A percentile compares a stretch with the other conserved stretches of the same genome.
Conservation (phyloP, 2,797 vertebrate species). For the Echeneis naucrates region DNA sequence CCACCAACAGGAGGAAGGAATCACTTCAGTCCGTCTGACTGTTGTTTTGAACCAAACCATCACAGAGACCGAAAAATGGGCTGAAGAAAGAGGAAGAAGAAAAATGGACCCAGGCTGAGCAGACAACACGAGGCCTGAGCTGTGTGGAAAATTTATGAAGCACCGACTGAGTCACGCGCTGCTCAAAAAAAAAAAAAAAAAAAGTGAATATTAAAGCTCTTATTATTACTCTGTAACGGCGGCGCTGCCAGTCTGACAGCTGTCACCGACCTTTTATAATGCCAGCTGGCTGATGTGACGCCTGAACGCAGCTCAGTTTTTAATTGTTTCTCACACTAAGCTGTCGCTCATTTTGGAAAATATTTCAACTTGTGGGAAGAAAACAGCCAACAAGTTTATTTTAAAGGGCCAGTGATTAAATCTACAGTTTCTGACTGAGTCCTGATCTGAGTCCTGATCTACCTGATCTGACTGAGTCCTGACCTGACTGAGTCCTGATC, state of each 20-base stretch:
- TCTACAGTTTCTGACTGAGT: too few species aligned
- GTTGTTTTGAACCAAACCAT: too few species aligned
- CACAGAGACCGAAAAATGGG: too few species aligned
- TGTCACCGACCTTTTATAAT: slow-evolving; percentile 25
- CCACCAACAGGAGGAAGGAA: too few species aligned
- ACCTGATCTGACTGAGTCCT: too few species aligned
- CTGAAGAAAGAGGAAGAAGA: not conserved
- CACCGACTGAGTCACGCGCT: slow-evolving; percentile 28
- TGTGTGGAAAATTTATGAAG: slow-evolving; percentile 18
- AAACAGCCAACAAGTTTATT: not conserved
- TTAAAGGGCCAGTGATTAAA: too few species aligned
- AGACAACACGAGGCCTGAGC: not conserved
- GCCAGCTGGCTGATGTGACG: not conserved
- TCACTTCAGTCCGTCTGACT: too few species aligned
- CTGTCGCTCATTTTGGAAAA: not conserved
- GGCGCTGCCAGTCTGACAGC: slow-evolving; percentile 16
- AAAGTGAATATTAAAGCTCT: slow-evolving; percentile 43
- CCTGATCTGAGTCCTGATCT: too few species aligned
- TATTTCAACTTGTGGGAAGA: not conserved
- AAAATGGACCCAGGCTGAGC: not conserved
- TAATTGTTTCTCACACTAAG: not conserved
- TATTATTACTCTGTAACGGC: slow-evolving; percentile 13
- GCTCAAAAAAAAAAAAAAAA: slow-evolving; percentile 17
- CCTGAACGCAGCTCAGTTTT: not conserved
- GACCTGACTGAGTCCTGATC: too few species aligned